Evolutionary conservation across 2,888 invertebrate genomes (phyloP).

Genomic region (Apantesis nais): DNA sequence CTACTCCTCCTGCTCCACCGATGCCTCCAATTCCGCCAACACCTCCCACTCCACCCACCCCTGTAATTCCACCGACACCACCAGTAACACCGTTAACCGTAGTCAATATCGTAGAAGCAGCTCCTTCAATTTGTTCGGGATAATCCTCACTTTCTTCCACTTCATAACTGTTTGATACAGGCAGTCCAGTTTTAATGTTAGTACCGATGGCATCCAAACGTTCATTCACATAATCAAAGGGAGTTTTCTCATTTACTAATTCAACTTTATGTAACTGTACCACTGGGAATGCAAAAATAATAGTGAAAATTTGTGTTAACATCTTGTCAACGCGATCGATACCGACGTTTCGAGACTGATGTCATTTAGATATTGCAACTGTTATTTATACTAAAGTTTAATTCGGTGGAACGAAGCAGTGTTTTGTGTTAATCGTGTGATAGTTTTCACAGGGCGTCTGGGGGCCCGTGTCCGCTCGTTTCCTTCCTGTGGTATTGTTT

Average conservation of each 20-base stretch:
- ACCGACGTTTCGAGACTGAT: constrained; percentile 76
- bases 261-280: constrained; percentile 67
- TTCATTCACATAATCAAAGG: constrained; percentile 78
- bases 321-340: constrained; percentile 62
- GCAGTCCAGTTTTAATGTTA: constrained; percentile 69
- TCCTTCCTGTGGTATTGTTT: constrained; percentile 85
- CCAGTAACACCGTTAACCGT: constrained; percentile 69
- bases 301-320: constrained; percentile 65
- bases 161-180: constrained; percentile 82
- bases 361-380: constrained; percentile 74
- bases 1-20: constrained; percentile 53
- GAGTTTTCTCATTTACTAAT: constrained; percentile 73
- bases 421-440: constrained; percentile 68
- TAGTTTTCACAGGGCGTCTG: constrained; percentile 73
- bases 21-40: constrained; percentile 29
- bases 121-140: constrained; percentile 77
- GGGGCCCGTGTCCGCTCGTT: constrained; percentile 72
- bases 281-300: constrained; percentile 59
- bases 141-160: constrained; percentile 87
- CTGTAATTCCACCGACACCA: constrained; percentile 50
- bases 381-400: constrained; percentile 81
- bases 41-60: constrained; percentile 48
- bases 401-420: constrained; percentile 76
- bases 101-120: constrained; percentile 74
- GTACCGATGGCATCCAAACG: constrained; percentile 68